A percentile compares a stretch with the other conserved stretches of the same genome.
These are phyloP conservation scores for Ceratosolen fusciceps DNA, from an alignment of 1,140 invertebrate species.

Conservation along the genomic window DNA sequence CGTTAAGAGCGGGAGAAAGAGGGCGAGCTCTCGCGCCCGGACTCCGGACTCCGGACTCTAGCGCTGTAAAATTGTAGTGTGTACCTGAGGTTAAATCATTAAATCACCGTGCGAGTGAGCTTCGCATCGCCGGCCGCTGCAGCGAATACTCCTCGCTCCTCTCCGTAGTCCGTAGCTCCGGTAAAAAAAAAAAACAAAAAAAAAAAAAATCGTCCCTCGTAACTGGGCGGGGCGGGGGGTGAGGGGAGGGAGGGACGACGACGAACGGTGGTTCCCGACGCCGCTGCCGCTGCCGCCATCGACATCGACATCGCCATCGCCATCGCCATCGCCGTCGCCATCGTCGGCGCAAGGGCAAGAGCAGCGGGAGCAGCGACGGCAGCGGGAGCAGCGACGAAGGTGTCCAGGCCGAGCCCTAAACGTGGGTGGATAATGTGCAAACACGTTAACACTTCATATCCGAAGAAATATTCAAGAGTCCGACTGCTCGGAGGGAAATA, in stretches of 20 bases:
- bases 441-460: slow-evolving; percentile 31
- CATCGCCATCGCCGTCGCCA: too few species aligned
- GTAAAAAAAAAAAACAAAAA: too few species aligned
- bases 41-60: not conserved
- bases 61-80: slow-evolving; percentile 64
- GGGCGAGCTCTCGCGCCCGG: slow-evolving; percentile 46
- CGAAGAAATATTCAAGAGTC: slow-evolving; percentile 24
- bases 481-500: not conserved
- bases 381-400: not conserved
- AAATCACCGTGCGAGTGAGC: slow-evolving; percentile 56
- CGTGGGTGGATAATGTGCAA: slow-evolving; percentile 13
- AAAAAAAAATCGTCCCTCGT: too few species aligned
- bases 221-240: too few species aligned
- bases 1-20: slow-evolving; percentile 59
- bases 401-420: not conserved
- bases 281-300: too few species aligned
- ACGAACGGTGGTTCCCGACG: too few species aligned
- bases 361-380: too few species aligned
- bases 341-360: too few species aligned
- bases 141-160: slow-evolving; percentile 26
- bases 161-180: not conserved
- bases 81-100: slow-evolving; percentile 62
- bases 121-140: slow-evolving; percentile 29
- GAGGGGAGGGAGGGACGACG: too few species aligned
- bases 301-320: too few species aligned